Evolutionary conservation across 1,140 invertebrate genomes (phyloP), one percentile per base, ranked within the genome.

Genomic region (Drosophila lacteicornis): DNA sequence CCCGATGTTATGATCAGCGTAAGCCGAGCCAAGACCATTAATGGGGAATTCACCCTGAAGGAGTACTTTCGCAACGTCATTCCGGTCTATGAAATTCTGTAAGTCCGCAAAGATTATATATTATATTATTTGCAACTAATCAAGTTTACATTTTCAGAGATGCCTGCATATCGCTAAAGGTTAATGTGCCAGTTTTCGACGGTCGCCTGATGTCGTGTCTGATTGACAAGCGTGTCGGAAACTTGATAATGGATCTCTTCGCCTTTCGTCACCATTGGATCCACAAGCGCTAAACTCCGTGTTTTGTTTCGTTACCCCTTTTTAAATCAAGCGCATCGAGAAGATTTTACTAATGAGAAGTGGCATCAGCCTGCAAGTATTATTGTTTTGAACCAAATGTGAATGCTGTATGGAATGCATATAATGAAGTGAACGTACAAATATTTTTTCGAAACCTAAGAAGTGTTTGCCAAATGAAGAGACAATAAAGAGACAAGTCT

Each of bases 181-280:
- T 91, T 1, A 75, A 42, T 57, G 36, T 66, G 5, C 82, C 90
- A 0, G 57, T 55, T 6, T 84, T 86, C 49, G 55, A 59, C 22
- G 76, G 83, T 12, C 86, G 78, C 13, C n/a, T 82, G 13, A 56
- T 69, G 15, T 77, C 75, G 1, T 67, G 69, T 1, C 61, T 91
- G 0, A 78, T 92, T 17, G 86, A 92, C 30, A 82, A 84, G 53
- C 58, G 75, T 9, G 66, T 91, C 40, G 91, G 91, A 22, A 80
- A 87, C 30, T 50, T 92, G 50, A 85, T 92, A 13, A 85, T 92
- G 80, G 81, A 92, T 51, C 33, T 92, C 15, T 92, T 92, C 62
- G 90, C 91, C 0, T 87, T 82, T 60, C 91, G 91, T 25, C 79
- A 91, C 46, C 70, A 79, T 73, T 91, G 82, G 86, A 75, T 92